Conservation (phyloP, 2,797 vertebrate genomes). For the Buphagus erythrorhynchus region DNA sequence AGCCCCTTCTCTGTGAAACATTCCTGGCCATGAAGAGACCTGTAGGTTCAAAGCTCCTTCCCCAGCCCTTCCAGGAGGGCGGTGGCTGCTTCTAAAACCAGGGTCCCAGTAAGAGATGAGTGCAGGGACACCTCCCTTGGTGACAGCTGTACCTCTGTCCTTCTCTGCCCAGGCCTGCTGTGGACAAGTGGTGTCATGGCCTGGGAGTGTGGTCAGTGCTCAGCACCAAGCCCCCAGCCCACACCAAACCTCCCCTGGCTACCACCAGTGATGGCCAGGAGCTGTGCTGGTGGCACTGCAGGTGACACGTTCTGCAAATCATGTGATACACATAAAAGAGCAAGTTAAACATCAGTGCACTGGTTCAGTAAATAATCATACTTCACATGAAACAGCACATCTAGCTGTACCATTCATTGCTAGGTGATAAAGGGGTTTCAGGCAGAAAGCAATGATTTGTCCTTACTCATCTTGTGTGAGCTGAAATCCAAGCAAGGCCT, state of each 20-base stretch:
- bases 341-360: accelerated
- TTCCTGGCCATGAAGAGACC: not conserved
- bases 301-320: not conserved
- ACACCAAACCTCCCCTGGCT: accelerated
- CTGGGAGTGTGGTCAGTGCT: accelerated
- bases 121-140: too few species aligned
- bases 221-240: not conserved
- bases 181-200: accelerated
- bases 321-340: accelerated
- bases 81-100: accelerated
- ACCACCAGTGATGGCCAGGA: accelerated
- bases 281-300: not conserved
- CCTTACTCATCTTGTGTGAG: not conserved
- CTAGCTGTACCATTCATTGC: too few species aligned
- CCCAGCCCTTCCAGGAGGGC: accelerated
- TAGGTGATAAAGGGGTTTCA: accelerated
- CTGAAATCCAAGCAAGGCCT: not conserved
- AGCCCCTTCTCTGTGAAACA: not conserved
- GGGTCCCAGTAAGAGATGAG: not conserved
- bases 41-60: not conserved
- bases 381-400: not conserved
- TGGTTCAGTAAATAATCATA: not conserved
- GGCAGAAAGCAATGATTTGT: not conserved
- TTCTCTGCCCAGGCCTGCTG: not conserved
- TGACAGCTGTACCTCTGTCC: not conserved